Conservation (phyloP, 1,140 invertebrate species). For the Octopus bimaculoides region DNA sequence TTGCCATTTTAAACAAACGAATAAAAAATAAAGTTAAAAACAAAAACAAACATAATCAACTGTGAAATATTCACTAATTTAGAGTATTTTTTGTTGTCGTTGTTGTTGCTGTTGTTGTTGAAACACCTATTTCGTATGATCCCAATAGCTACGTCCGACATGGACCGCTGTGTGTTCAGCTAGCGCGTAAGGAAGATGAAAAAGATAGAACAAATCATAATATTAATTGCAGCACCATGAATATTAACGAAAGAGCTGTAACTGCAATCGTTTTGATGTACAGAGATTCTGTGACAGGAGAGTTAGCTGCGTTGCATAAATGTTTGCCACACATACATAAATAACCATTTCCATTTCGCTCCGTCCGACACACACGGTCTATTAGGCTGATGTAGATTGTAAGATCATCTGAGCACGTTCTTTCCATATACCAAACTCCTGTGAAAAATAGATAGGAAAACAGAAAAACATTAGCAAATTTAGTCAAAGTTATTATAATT, state of each 20-base stretch:
- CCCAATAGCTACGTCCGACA: background rate
- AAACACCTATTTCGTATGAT: background rate
- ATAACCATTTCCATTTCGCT: constrained; percentile 43
- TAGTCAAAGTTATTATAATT: no score
- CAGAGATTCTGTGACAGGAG: background rate
- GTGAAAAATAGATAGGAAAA: constrained; percentile 20
- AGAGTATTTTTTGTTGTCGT: no score
- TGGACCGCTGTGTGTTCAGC: background rate
- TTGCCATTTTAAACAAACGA: no score
- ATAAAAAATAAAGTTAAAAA: no score
- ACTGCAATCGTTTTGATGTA: background rate
- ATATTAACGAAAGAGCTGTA: background rate
- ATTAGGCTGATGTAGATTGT: constrained; percentile 42
- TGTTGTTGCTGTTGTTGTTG: background rate
- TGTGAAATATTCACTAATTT: no score
- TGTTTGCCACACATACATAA: constrained; percentile 47
- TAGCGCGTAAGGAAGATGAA: background rate
- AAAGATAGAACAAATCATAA: background rate
- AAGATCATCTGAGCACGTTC: constrained; percentile 38
- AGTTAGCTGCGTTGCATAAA: constrained; percentile 34
- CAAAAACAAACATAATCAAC: no score
- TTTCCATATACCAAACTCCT: constrained; percentile 37
- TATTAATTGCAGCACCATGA: background rate
- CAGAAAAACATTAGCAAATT: background rate
- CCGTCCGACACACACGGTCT: constrained; percentile 43